phyloP scores from a whole-genome alignment of 2,113 vertebrate genomes.

The Telmatochromis brichardi region DNA sequence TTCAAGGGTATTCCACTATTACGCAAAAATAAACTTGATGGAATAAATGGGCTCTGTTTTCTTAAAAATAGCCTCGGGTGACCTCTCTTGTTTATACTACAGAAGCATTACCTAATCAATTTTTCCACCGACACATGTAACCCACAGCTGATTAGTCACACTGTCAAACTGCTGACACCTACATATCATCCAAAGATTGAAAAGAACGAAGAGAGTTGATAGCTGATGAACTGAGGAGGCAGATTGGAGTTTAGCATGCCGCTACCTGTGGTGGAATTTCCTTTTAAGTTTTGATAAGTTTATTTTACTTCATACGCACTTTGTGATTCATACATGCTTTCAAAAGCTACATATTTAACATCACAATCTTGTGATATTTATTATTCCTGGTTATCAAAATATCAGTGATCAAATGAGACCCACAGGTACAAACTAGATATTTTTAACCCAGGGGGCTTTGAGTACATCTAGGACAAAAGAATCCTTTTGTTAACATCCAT shows the following conservation, averaged over 20 bases:
- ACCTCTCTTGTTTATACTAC: background rate
- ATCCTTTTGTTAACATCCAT: constrained; percentile 4
- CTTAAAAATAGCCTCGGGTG: background rate
- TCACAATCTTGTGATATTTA: background rate
- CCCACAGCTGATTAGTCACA: background rate
- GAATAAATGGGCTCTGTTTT: background rate
- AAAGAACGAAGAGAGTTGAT: background rate
- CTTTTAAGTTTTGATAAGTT: background rate
- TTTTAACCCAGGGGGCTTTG: background rate
- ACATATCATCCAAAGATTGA: background rate
- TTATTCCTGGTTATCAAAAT: background rate
- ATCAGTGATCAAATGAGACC: background rate
- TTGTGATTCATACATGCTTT: background rate
- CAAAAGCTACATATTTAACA: background rate
- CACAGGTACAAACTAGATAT: background rate
- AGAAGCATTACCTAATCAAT: background rate
- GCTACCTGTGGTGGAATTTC: background rate
- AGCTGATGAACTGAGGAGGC: background rate
- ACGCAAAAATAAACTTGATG: background rate
- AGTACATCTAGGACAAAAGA: background rate
- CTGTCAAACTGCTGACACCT: background rate
- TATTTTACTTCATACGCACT: background rate
- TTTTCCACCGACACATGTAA: background rate
- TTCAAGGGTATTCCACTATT: background rate
- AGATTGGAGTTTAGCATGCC: background rate